Percentiles rank a stretch among this genome's conserved stretches.
phyloP scores from a whole-genome alignment of 2,113 vertebrate genomes.

The Etheostoma spectabile region DNA sequence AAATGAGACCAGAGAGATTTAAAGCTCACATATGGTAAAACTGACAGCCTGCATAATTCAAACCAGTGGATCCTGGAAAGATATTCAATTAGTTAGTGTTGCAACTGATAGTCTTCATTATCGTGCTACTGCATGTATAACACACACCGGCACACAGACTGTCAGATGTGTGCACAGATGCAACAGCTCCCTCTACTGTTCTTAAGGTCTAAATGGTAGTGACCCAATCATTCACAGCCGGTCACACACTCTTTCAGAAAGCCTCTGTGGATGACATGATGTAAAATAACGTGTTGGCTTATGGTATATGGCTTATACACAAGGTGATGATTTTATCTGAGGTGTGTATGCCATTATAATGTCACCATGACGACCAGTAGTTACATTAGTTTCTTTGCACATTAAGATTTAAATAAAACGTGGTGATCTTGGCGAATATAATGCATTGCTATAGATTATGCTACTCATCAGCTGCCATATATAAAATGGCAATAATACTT shows the following conservation, averaged over 20 bases:
- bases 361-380: neutral
- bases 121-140: neutral
- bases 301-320: neutral
- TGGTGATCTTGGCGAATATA: neutral
- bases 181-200: constrained; percentile 66
- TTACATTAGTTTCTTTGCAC: neutral
- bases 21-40: constrained; percentile 7
- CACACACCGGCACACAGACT: constrained; percentile 6
- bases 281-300: neutral
- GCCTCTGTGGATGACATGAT: neutral
- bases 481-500: neutral
- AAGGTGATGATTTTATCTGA: neutral
- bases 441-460: neutral
- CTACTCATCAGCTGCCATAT: neutral
- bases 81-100: neutral
- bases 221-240: neutral
- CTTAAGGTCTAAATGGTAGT: neutral
- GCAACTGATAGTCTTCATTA: constrained; percentile 3
- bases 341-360: neutral
- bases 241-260: neutral
- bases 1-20: neutral
- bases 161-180: neutral
- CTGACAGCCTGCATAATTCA: constrained; percentile 14
- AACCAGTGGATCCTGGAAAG: constrained; percentile 4
- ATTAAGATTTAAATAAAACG: neutral